These are phyloP conservation scores for Mylabris sibirica DNA, from an alignment of 2,888 invertebrate species.

Conservation along the genomic window DNA sequence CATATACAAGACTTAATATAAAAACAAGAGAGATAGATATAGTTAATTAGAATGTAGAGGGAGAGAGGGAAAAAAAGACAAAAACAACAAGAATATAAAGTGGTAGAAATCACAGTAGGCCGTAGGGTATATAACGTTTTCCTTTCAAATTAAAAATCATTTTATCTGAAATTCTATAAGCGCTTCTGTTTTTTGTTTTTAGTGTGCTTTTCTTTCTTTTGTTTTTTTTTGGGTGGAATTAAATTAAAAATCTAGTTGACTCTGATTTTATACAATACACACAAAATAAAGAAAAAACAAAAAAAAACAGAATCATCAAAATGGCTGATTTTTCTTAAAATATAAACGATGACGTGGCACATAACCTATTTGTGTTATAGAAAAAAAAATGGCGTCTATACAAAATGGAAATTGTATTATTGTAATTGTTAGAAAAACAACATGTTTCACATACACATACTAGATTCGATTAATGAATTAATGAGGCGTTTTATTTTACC, in stretches of 20 bases:
- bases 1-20: too few relatives aligned
- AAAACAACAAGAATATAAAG: slow-evolving; percentile 20
- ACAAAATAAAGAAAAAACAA: too few relatives aligned
- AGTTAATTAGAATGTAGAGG: too few relatives aligned
- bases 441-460: background rate
- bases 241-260: background rate
- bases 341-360: background rate
- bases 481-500: background rate
- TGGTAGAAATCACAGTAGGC: background rate
- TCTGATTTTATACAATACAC: background rate
- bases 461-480: background rate
- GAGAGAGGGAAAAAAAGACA: slow-evolving; percentile 27
- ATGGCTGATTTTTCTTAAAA: background rate
- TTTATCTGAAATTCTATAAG: background rate
- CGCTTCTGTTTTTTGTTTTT: background rate
- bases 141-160: slow-evolving; percentile 4
- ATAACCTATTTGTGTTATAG: background rate
- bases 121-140: background rate
- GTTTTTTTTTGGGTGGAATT: background rate
- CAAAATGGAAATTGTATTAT: background rate
- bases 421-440: background rate
- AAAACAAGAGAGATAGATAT: slow-evolving; percentile 26
- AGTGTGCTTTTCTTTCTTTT: background rate
- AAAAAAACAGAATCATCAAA: background rate
- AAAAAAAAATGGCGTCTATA: background rate